Evolutionary conservation across 2,888 invertebrate genomes (phyloP).

Genomic region (Alviniconcha strummeri): DNA sequence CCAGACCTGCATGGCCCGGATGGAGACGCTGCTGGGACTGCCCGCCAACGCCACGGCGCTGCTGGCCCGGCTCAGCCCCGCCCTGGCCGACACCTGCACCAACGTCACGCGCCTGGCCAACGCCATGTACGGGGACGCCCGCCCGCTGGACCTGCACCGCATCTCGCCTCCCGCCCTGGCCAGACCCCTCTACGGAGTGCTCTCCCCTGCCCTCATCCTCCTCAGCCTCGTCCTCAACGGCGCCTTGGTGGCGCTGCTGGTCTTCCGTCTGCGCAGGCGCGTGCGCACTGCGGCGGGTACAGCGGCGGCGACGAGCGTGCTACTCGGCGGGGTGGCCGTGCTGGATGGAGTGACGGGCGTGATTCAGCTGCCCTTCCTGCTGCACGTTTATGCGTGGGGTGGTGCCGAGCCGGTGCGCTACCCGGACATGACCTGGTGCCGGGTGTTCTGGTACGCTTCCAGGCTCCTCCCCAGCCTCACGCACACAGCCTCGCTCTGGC

Average conservation of each 20-base stretch:
- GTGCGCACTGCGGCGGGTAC: neutral
- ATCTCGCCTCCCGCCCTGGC: conserved; percentile 26
- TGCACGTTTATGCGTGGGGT: conserved; percentile 25
- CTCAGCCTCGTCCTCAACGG: conserved; percentile 31
- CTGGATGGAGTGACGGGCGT: conserved; percentile 29
- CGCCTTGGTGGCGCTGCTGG: conserved; percentile 18
- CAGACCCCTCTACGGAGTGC: conserved; percentile 28
- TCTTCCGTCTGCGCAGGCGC: neutral
- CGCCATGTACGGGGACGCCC: neutral
- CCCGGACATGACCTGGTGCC: conserved; percentile 31
- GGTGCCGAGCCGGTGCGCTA: neutral
- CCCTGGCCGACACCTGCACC: neutral
- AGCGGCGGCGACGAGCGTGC: conserved; percentile 17
- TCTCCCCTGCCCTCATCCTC: conserved; percentile 24
- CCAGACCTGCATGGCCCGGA: neutral
- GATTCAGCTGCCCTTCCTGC: conserved; percentile 23
- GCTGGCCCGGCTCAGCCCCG: neutral
- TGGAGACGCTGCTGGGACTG: neutral
- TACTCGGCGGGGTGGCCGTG: conserved; percentile 33
- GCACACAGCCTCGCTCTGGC: conserved; percentile 34
- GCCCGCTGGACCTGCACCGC: conserved; percentile 16
- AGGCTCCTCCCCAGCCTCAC: conserved; percentile 22
- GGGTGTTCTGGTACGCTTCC: conserved; percentile 24
- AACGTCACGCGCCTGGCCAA: neutral
- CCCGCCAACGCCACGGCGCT: neutral